Percentiles rank a stretch among this genome's conserved stretches.
These are phyloP conservation scores for Phyllostomus hastatus DNA, from an alignment of 2,113 vertebrate species.

Conservation along the genomic window DNA sequence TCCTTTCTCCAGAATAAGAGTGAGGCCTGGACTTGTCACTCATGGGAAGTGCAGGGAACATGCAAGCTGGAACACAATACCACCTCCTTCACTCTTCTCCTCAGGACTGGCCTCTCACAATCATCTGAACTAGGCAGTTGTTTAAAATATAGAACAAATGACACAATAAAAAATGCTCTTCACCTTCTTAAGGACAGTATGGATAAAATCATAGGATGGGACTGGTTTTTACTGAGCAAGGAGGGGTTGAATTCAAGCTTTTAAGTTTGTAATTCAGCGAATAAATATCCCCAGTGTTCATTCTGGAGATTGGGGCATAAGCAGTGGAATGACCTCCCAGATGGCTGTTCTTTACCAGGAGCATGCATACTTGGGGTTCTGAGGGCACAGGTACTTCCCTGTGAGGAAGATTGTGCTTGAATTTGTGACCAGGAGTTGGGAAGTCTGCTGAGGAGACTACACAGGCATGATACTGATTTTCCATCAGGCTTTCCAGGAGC, in stretches of 20 bases:
- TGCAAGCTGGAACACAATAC: accelerated
- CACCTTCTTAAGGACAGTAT: neutral
- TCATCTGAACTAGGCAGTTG: neutral
- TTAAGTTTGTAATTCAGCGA: neutral
- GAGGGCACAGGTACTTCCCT: neutral
- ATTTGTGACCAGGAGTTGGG: neutral
- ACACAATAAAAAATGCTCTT: neutral
- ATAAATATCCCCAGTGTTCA: neutral
- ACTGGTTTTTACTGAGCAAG: neutral
- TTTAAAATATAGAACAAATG: neutral
- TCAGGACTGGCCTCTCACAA: neutral
- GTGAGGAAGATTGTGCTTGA: neutral
- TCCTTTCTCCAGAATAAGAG: neutral
- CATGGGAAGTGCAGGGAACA: neutral
- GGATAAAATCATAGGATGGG: neutral
- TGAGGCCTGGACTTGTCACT: neutral
- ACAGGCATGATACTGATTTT: neutral
- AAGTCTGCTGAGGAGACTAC: accelerated
- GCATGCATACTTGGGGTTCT: accelerated
- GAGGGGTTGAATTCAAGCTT: neutral
- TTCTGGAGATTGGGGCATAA: neutral
- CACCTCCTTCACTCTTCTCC: neutral
- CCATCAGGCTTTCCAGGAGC: neutral
- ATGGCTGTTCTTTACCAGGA: neutral
- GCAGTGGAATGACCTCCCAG: accelerated